Base-by-base conservation (phyloP, 2,888 invertebrate species). In the Habroteleia sp. region DNA sequence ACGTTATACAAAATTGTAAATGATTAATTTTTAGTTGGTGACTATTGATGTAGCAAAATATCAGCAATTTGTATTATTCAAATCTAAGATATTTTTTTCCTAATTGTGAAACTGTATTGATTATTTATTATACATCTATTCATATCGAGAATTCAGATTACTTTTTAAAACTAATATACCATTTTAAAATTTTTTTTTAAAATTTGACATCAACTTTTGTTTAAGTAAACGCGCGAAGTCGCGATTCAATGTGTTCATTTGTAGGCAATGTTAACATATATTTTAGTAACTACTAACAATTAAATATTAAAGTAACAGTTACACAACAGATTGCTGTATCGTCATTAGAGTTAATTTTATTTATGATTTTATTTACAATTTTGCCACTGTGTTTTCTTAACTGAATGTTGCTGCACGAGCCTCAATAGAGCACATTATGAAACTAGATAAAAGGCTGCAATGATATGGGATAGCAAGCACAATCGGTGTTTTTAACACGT, bases 391-490 rank as follows among this genome's bases (percentile, higher is more conserved):
- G n/a, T 25, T 31, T 31, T 20, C 10, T 14, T 14, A 27, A 29
- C 10, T 7, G 13, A 52, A 37, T 39, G 33, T 63, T 23, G 50
- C 56, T 68, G 58, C 65, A 69, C 68, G 39, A 27, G 42, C 68
- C 50, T 44, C 44, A 68, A 69, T 41, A 60, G 44, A 71, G 54
- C 69, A 69, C 58, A 41, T 35, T 29, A 35, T 23, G 20, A 39
- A 29, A 16, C 10, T 44, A 16, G 42, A 50, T 6, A 17, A 63
- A 37, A 37, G 58, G 46, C 60, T 75, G 74, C 60, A 65, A 69
- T 69, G 65, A 71, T 75, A 71, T 75, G 66, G 75, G 75, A 75
- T 71, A 74, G 56, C 42, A 56, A 74, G 63, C 74, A 74, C 63
- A 62, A 65, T 65, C 52, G 62, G 74, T 68, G 46, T 63, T 65